A percentile compares a stretch with the other conserved stretches of the same genome.
Evolutionary conservation across 2,888 invertebrate genomes (phyloP).

Genomic region (Lomographa bimaculata): DNA sequence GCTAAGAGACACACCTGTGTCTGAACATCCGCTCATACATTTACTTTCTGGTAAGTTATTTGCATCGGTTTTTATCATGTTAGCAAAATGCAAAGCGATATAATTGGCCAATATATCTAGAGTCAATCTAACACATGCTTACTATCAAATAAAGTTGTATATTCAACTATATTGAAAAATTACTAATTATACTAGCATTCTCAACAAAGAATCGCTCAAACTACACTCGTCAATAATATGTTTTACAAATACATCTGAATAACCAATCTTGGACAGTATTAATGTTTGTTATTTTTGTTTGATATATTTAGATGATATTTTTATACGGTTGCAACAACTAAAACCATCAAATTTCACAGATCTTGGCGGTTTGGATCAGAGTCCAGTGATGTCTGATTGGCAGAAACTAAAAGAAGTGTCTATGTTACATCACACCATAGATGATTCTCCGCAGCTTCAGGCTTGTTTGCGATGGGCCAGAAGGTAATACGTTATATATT

Average conservation of each 20-base stretch:
- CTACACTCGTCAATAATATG: no score
- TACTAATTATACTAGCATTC: no score
- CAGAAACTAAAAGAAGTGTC: constrained; percentile 91
- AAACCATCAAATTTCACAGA: constrained; percentile 84
- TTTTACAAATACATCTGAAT: no score
- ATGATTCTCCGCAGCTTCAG: constrained; percentile 88
- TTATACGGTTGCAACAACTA: no score
- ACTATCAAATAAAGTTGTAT: no score
- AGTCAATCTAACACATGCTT: not conserved
- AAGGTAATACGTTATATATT: constrained; percentile 54
- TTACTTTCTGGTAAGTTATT: constrained; percentile 87
- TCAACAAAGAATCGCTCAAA: no score
- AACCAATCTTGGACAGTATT: no score
- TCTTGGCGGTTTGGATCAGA: constrained; percentile 92
- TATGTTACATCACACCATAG: constrained; percentile 85
- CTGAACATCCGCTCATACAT: constrained; percentile 88
- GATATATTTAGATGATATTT: not conserved
- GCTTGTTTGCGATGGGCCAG: constrained; percentile 91
- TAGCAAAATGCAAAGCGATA: no score
- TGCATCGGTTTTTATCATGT: not conserved
- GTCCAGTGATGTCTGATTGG: constrained; percentile 94
- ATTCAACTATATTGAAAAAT: no score
- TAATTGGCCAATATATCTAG: no score
- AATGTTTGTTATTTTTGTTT: no score
- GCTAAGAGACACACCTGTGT: constrained; percentile 87